Evolutionary conservation across 2,888 invertebrate genomes (phyloP).

Genomic region (Stomorhina lunata): DNA sequence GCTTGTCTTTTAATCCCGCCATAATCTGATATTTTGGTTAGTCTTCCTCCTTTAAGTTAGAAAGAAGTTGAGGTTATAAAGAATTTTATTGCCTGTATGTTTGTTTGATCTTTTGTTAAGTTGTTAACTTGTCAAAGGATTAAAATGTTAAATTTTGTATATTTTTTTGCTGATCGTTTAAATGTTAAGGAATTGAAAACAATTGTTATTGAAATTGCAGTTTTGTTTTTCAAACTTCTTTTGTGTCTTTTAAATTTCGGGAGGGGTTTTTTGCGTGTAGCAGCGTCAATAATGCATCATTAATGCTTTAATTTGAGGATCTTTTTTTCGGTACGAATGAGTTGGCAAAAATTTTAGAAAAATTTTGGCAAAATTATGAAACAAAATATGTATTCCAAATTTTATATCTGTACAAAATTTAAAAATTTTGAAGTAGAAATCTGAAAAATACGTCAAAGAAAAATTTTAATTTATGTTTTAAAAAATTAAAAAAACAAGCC

Average conservation of each 20-base stretch:
- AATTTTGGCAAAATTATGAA: conserved; percentile 19
- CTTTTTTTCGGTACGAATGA: conserved; percentile 18
- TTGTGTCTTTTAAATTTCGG: background rate
- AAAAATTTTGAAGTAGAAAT: no score
- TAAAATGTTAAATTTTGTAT: conserved; percentile 64
- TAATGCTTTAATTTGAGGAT: conserved; percentile 70
- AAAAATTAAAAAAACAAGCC: no score
- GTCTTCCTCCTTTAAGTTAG: conserved; percentile 29
- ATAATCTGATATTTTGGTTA: conserved; percentile 54
- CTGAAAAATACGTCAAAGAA: no score
- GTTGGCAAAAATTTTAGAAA: conserved; percentile 28
- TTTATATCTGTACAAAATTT: no score
- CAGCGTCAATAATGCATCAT: conserved; percentile 78
- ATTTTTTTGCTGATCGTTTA: background rate
- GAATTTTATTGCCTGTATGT: background rate
- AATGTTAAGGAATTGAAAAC: background rate
- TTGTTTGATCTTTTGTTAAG: conserved; percentile 61
- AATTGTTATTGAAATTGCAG: conserved; percentile 44
- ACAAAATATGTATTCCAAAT: no score
- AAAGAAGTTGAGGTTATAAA: background rate
- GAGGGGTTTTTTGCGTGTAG: conserved; percentile 66
- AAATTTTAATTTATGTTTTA: no score
- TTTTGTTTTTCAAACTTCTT: conserved; percentile 25
- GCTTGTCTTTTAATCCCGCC: conserved; percentile 19
- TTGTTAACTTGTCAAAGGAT: conserved; percentile 75